Percentiles rank a stretch among this genome's conserved stretches.
phyloP scores from a whole-genome alignment of 2,797 vertebrate species.

The Acanthis flammea region DNA sequence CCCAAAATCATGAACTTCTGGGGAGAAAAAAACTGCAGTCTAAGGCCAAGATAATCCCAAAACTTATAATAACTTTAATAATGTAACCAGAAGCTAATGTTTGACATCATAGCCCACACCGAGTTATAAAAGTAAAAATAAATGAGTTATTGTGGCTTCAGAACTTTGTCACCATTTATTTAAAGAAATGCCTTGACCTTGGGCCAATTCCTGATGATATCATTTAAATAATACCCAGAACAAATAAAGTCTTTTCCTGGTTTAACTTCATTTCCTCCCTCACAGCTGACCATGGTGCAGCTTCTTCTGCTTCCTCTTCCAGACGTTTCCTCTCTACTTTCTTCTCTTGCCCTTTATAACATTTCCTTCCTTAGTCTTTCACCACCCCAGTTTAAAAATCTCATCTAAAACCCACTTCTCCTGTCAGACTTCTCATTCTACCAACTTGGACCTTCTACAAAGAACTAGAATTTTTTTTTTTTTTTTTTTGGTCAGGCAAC shows the following conservation, averaged over 20 bases:
- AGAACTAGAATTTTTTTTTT: not conserved
- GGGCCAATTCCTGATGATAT: not conserved
- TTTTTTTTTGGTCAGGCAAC: not conserved
- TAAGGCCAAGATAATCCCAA: not conserved
- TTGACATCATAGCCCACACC: not conserved
- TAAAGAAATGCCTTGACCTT: not conserved
- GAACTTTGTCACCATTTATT: not conserved
- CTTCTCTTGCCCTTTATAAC: not conserved
- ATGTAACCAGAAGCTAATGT: not conserved
- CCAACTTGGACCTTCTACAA: not conserved
- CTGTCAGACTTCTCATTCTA: not conserved
- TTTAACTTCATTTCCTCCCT: not conserved
- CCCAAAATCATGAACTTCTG: not conserved
- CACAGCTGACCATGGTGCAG: not conserved
- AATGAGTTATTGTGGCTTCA: not conserved
- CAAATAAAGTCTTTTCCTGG: not conserved
- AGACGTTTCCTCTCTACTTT: not conserved
- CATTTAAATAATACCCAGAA: not conserved
- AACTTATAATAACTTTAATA: not conserved
- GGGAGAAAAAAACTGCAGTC: not conserved
- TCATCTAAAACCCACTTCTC: not conserved
- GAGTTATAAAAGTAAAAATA: not conserved
- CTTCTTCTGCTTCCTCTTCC: not conserved
- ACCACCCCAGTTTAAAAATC: not conserved
- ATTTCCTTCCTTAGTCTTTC: not conserved